Conservation (phyloP, 2,797 vertebrate genomes). For the Xerus rutilus region DNA sequence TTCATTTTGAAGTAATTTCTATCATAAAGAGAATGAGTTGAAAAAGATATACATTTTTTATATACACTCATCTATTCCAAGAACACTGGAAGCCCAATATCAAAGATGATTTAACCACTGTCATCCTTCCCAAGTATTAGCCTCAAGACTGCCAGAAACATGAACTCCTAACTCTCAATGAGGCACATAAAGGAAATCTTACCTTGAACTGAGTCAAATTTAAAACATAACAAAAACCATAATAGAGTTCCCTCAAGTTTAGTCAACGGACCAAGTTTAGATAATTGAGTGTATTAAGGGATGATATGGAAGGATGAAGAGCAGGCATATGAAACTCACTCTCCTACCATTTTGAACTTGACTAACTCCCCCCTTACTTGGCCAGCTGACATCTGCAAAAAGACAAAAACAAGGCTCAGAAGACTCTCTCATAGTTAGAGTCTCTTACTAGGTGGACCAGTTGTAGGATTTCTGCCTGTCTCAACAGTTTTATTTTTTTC, state of each 20-base stretch:
- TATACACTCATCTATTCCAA: not conserved
- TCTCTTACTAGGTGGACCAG: not conserved
- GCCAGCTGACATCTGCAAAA: not conserved
- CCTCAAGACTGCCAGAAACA: constrained; percentile 30
- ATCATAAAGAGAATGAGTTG: not conserved
- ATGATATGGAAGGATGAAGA: not conserved
- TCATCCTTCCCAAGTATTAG: not conserved
- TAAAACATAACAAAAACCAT: not conserved
- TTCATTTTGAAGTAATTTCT: not conserved
- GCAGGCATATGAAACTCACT: not conserved
- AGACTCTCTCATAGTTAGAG: not conserved
- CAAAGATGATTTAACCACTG: not conserved
- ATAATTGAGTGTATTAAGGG: not conserved
- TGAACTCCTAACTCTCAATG: not conserved
- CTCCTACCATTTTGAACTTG: not conserved
- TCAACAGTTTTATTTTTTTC: not conserved
- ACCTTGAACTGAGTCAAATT: not conserved
- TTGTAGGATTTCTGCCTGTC: not conserved
- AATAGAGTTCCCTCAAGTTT: not conserved
- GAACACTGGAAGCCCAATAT: not conserved
- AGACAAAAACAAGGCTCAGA: not conserved
- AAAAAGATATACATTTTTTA: not conserved
- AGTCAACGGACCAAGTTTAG: not conserved
- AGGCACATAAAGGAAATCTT: not conserved
- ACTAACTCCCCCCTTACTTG: not conserved